phyloP scores from a whole-genome alignment of 2,888 invertebrate genomes.

The Halocaridina rubra region DNA sequence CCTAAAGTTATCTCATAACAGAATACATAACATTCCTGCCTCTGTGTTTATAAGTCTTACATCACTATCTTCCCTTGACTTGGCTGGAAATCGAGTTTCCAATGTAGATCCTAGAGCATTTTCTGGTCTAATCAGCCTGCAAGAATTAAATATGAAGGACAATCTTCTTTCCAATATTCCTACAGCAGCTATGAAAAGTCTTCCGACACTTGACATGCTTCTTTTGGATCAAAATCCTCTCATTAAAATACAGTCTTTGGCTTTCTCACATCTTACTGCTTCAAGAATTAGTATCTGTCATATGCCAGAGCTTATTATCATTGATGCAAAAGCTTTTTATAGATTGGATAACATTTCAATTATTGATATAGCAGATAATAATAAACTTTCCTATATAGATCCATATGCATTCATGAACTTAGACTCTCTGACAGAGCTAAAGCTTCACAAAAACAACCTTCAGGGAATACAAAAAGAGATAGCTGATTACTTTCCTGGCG shows the following conservation, averaged over 20 bases:
- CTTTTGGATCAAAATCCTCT: slow-evolving; percentile 59
- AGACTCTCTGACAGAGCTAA: slow-evolving; percentile 67
- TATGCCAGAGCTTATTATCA: slow-evolving; percentile 67
- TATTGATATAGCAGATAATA: slow-evolving; percentile 69
- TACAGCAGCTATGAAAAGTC: slow-evolving; percentile 54
- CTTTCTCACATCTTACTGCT: slow-evolving; percentile 66
- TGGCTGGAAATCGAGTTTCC: slow-evolving; percentile 66
- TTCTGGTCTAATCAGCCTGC: slow-evolving; percentile 66
- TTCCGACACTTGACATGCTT: slow-evolving; percentile 41
- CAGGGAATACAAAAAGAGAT: slow-evolving; percentile 67
- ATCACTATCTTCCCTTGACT: slow-evolving; percentile 65
- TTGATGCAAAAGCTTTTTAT: slow-evolving; percentile 68
- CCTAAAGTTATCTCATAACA: slow-evolving; percentile 67
- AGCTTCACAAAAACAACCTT: slow-evolving; percentile 69
- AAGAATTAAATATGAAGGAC: slow-evolving; percentile 64
- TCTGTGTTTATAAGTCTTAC: slow-evolving; percentile 66
- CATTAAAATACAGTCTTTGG: slow-evolving; percentile 58
- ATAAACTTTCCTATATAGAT: slow-evolving; percentile 68
- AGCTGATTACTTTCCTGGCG: slow-evolving; percentile 66
- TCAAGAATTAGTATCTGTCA: slow-evolving; percentile 67
- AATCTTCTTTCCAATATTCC: slow-evolving; percentile 64
- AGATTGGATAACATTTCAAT: slow-evolving; percentile 67
- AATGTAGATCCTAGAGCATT: slow-evolving; percentile 67
- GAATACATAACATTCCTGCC: slow-evolving; percentile 66
- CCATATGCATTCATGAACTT: slow-evolving; percentile 68